phyloP scores from a whole-genome alignment of 2,888 invertebrate species.

The Drosophila phalerata region DNA sequence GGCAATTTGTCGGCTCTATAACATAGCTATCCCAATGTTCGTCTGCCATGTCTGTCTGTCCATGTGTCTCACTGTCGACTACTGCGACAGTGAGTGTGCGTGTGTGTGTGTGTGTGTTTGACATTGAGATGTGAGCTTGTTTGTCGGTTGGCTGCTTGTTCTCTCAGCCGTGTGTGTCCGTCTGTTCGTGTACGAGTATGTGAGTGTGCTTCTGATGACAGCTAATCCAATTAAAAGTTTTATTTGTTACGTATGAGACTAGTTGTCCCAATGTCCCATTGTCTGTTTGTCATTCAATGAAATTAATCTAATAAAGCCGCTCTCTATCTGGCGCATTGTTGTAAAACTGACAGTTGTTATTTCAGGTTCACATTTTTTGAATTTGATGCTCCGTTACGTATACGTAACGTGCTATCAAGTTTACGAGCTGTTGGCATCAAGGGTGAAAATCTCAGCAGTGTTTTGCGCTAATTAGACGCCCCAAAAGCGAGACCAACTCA shows the following conservation, averaged over 20 bases:
- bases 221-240: conserved; percentile 84
- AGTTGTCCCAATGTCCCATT: conserved; percentile 34
- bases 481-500: conserved; percentile 19
- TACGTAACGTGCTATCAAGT: conserved; percentile 13
- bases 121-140: conserved; percentile 77
- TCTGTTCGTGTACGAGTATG: conserved; percentile 21
- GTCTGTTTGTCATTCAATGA: conserved; percentile 41
- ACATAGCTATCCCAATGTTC: conserved; percentile 46
- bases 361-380: conserved; percentile 41
- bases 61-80: conserved; percentile 20
- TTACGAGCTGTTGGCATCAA: conserved; percentile 5
- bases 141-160: conserved; percentile 68
- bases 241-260: conserved; percentile 76
- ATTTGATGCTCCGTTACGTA: conserved; percentile 19
- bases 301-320: conserved; percentile 77
- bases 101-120: conserved; percentile 48
- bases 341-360: conserved; percentile 44
- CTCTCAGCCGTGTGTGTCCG: conserved; percentile 32
- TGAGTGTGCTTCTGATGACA: conserved; percentile 67
- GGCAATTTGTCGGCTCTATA: conserved; percentile 44
- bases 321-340: conserved; percentile 27
- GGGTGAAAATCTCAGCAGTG: conserved; percentile 31
- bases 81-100: conserved; percentile 10
- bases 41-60: conserved; percentile 30
- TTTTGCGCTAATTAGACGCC: conserved; percentile 46